Conservation (phyloP, 2,113 vertebrate genomes). For the Trematomus loennbergii region DNA sequence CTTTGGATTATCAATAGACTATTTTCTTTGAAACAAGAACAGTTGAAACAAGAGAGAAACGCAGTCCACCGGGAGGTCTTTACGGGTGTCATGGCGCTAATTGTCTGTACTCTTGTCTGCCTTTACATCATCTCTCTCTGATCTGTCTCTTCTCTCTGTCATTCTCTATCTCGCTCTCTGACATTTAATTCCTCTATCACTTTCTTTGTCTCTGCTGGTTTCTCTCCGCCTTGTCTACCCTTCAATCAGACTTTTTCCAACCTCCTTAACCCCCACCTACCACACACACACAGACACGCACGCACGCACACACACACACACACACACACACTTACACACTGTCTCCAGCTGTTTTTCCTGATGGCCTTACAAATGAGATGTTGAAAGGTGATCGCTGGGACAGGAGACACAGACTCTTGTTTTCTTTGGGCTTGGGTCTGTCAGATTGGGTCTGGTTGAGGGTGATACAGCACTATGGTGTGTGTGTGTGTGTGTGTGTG, state of each 20-base stretch:
- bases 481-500: too few species aligned
- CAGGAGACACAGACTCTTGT: constrained; percentile 82
- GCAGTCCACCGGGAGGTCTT: constrained; percentile 27
- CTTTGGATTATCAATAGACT: background rate
- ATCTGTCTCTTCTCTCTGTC: constrained; percentile 38
- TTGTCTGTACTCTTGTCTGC: background rate
- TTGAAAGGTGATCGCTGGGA: constrained; percentile 83
- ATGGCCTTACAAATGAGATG: constrained; percentile 86
- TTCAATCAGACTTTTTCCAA: constrained; percentile 52
- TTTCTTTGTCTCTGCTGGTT: constrained; percentile 59
- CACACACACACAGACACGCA: constrained; percentile 33
- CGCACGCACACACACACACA: constrained; percentile 22
- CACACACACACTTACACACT: constrained; percentile 33
- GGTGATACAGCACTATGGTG: constrained; percentile 23
- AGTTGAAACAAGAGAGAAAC: background rate
- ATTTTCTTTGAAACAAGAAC: background rate
- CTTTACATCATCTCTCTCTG: constrained; percentile 5
- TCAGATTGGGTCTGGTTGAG: constrained; percentile 76
- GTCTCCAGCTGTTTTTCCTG: constrained; percentile 84
- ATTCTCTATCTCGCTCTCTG: constrained; percentile 48
- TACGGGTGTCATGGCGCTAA: constrained; percentile 1
- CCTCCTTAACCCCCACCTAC: constrained; percentile 43
- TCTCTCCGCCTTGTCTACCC: constrained; percentile 39
- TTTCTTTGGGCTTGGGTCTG: constrained; percentile 78
- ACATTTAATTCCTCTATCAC: constrained; percentile 64